Conservation (phyloP, 1,140 invertebrate species). For the Drosophila quadrilineata region DNA sequence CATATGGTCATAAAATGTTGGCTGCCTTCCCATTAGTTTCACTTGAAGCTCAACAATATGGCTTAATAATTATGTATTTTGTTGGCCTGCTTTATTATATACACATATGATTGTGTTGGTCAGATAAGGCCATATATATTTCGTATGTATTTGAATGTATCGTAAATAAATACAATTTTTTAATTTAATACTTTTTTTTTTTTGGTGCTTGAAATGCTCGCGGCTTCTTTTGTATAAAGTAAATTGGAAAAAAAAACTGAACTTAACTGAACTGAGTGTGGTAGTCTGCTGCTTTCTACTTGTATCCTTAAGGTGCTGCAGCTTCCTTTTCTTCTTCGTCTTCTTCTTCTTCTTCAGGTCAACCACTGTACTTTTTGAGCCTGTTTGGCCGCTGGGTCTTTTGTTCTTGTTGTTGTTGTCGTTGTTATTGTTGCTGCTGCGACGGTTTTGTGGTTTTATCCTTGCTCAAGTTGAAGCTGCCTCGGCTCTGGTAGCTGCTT, state of each 20-base stretch:
- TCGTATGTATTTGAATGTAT: conserved; percentile 11
- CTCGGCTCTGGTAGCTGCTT: conserved; percentile 13
- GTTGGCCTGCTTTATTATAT: conserved; percentile 1
- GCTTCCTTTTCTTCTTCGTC: not conserved
- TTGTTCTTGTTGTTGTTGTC: too few species aligned
- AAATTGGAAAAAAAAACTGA: conserved; percentile 42
- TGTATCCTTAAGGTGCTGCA: too few species aligned
- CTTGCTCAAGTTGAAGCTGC: conserved; percentile 36
- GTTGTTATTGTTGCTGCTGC: too few species aligned
- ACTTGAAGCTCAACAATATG: not conserved
- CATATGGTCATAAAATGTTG: too few species aligned
- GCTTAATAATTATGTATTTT: conserved; percentile 5
- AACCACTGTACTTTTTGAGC: not conserved
- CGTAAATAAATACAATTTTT: conserved; percentile 12
- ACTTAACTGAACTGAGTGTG: conserved; percentile 74
- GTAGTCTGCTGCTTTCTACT: conserved; percentile 44
- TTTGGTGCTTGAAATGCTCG: conserved; percentile 59
- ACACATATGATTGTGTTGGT: not conserved
- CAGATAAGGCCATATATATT: conserved; percentile 33
- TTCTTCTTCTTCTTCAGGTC: not conserved
- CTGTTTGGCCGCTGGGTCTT: conserved; percentile 43
- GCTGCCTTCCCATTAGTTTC: conserved; percentile 3
- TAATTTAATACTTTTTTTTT: conserved; percentile 5
- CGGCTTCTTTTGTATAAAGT: conserved; percentile 49
- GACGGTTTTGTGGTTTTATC: conserved; percentile 63